Evolutionary conservation across 2,113 vertebrate genomes (phyloP), one percentile per base, ranked within the genome.

Genomic region (Macquaria australasica): DNA sequence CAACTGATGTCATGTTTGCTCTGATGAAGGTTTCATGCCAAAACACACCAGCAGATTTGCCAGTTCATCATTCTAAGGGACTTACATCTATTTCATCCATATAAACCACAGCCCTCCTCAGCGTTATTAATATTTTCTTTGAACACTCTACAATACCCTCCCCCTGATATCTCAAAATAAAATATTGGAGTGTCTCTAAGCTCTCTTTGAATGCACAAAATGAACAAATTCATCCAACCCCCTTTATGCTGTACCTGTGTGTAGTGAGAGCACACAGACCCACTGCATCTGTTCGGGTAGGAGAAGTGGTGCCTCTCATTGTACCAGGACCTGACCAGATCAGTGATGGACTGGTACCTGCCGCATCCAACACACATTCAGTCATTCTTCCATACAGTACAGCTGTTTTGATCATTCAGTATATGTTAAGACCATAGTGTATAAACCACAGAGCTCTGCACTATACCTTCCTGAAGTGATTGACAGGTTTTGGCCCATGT

Each of bases 401-500:
- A 20, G 15, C 3, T 16, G 43, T 28, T 5, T 48, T 25, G 8
- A 6, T 53, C 31, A 20, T 25, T 4, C 5, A 58, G 25, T 45
- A 39, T 14, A 45, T 74, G 16, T 60, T 12, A 64, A 8, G 8
- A 64, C 18, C n/a, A 31, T 1, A 10, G 15, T 43, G 39, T 12
- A 37, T 9, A 28, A 62, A 31, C 50, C 7, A 16, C 4, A 1
- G 23, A 68, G 34, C 45, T 77, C 43, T 43, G 12, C 12, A 6
- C 1, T 95, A 31, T 31, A 98, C 97, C 96, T 95, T 93, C 97
- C 97, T 1, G 97, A 96, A 1, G 95, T 95, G 91, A 98, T 91
- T 79, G 97, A 97, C 85, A 98, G 96, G 88, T 99, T 98, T 92
- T 99, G 98, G 70, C 98, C 97, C 89, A 96, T 21, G 0, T 96